A percentile compares a stretch with the other conserved stretches of the same genome.
phyloP scores from a whole-genome alignment of 2,888 invertebrate species.

The Caenorhabditis uteleia region DNA sequence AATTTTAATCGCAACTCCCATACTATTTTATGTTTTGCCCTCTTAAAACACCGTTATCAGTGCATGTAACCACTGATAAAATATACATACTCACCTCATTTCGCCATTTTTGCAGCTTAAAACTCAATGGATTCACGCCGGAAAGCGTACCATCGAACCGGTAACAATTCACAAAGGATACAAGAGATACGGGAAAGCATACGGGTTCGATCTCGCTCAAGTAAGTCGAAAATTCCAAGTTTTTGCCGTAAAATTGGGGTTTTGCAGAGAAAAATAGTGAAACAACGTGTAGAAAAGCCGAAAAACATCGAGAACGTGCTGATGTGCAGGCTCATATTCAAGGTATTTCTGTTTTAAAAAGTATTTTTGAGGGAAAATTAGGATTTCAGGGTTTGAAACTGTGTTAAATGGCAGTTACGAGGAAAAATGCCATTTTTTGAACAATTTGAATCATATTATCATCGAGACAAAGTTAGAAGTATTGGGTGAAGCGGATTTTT shows the following conservation, averaged over 20 bases:
- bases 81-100: too few species aligned
- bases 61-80: neutral
- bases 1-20: too few species aligned
- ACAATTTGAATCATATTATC: slow-evolving; percentile 11
- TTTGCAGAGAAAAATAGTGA: slow-evolving; percentile 14
- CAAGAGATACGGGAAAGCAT: slow-evolving; percentile 34
- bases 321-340: slow-evolving; percentile 21
- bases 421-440: slow-evolving; percentile 36
- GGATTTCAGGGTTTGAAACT: slow-evolving; percentile 3
- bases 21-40: too few species aligned
- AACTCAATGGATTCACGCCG: slow-evolving; percentile 26
- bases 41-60: too few species aligned
- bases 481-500: slow-evolving; percentile 32
- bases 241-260: too few species aligned
- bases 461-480: slow-evolving; percentile 25
- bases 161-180: slow-evolving; percentile 20
- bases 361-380: neutral
- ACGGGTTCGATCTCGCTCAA: slow-evolving; percentile 9
- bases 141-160: slow-evolving; percentile 29
- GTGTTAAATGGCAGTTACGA: slow-evolving; percentile 22
- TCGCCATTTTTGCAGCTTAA: too few species aligned
- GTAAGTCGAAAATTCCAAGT: too few species aligned
- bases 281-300: slow-evolving; percentile 4
- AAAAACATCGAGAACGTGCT: slow-evolving; percentile 14
- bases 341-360: neutral